These are phyloP conservation scores for Lucilia sericata DNA, from an alignment of 1,140 invertebrate species.

Conservation along the genomic window DNA sequence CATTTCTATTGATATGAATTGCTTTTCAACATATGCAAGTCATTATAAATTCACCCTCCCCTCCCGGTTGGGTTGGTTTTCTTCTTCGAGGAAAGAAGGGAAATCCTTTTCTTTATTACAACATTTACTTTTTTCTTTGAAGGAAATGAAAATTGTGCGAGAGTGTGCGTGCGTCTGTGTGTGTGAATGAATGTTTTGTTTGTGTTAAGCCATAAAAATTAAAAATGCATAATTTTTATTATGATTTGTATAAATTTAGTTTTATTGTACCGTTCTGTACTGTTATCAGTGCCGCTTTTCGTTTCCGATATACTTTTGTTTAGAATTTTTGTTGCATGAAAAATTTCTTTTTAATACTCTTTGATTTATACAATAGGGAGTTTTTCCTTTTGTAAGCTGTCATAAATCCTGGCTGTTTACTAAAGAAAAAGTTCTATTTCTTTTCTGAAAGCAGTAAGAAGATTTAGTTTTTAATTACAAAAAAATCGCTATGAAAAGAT, in stretches of 20 bases:
- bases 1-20: conserved; percentile 27
- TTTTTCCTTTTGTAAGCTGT: conserved; percentile 3
- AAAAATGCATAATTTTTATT: conserved; percentile 23
- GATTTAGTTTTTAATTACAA: background rate
- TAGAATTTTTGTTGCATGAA: background rate
- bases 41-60: background rate
- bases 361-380: background rate
- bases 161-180: conserved; percentile 4
- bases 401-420: background rate
- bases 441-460: background rate
- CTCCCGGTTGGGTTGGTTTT: background rate
- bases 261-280: too few relatives aligned
- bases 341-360: conserved; percentile 18
- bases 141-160: background rate
- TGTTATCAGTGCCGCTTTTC: background rate
- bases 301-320: background rate
- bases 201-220: conserved; percentile 27
- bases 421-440: background rate
- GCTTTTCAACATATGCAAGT: background rate
- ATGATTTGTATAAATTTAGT: background rate
- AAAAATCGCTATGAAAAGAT: background rate
- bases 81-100: background rate
- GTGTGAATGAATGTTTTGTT: background rate
- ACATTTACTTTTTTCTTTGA: background rate
- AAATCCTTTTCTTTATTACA: background rate